These are phyloP conservation scores for Colius striatus DNA, from an alignment of 2,113 vertebrate genomes.

Conservation along the genomic window DNA sequence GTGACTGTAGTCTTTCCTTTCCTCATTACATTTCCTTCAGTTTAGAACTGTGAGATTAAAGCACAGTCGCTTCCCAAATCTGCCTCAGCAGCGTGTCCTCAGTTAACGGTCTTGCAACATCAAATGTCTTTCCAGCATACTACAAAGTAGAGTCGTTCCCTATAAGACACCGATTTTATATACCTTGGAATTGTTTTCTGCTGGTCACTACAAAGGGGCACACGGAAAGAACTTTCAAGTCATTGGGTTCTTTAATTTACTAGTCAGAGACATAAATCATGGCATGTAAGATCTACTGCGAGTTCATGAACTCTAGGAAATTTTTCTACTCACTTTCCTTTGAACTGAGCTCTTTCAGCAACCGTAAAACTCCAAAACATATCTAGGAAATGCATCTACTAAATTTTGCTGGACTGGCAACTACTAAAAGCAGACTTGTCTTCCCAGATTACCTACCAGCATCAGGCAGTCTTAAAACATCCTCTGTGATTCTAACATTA, in stretches of 20 bases:
- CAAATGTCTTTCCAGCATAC: neutral
- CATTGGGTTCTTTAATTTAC: neutral
- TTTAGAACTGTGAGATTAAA: neutral
- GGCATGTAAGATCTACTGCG: neutral
- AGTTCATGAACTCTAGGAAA: conserved; percentile 56
- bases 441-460: conserved; percentile 1
- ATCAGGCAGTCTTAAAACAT: conserved; percentile 4
- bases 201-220: neutral
- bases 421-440: conserved; percentile 36
- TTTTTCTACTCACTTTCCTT: conserved; percentile 40
- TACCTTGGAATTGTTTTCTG: conserved; percentile 27
- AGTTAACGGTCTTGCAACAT: conserved; percentile 32
- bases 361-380: conserved; percentile 31
- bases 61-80: neutral
- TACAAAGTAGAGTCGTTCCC: neutral
- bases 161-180: conserved; percentile 14
- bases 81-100: conserved; percentile 1
- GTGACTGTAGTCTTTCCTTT: neutral
- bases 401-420: conserved; percentile 50
- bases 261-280: conserved; percentile 37
- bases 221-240: conserved; percentile 25
- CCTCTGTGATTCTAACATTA: neutral
- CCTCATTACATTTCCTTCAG: neutral
- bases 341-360: conserved; percentile 48
- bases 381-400: conserved; percentile 17